Percentiles rank a stretch among this genome's conserved stretches.
phyloP scores from a whole-genome alignment of 2,888 invertebrate genomes.

The Octodonta nipae region DNA sequence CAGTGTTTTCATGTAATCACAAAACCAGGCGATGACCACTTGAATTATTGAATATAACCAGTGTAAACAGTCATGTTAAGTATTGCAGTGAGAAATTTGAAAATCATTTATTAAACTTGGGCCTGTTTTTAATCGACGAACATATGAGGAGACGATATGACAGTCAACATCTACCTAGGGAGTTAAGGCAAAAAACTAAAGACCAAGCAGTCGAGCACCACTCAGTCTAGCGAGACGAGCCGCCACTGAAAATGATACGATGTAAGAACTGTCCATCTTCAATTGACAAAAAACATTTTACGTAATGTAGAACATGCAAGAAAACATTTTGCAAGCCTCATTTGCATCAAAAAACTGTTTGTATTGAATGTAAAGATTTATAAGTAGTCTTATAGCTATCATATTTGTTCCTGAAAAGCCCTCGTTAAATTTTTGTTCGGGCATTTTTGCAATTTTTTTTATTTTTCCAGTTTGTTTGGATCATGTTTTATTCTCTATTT shows the following conservation, averaged over 20 bases:
- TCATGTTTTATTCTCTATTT: neutral
- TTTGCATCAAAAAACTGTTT: no score
- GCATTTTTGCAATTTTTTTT: neutral
- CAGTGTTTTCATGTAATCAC: constrained; percentile 2
- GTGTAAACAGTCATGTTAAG: constrained; percentile 1
- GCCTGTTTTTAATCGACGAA: constrained; percentile 3
- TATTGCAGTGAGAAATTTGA: constrained; percentile 1
- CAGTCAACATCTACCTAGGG: constrained; percentile 4
- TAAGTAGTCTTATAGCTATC: no score
- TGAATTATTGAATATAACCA: constrained; percentile 4
- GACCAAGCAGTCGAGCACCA: neutral
- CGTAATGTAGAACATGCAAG: neutral
- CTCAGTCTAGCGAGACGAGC: neutral
- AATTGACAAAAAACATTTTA: no score
- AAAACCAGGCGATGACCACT: constrained; percentile 3
- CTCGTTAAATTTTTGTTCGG: neutral
- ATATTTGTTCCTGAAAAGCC: no score
- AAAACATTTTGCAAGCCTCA: neutral
- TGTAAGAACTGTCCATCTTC: neutral
- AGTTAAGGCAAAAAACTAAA: no score
- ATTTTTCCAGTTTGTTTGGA: neutral
- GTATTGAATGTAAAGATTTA: no score
- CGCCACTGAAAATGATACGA: neutral
- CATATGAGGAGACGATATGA: constrained; percentile 4
- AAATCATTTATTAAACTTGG: no score